phyloP scores from a whole-genome alignment of 1,140 invertebrate genomes.

The Bombyx mandarina region DNA sequence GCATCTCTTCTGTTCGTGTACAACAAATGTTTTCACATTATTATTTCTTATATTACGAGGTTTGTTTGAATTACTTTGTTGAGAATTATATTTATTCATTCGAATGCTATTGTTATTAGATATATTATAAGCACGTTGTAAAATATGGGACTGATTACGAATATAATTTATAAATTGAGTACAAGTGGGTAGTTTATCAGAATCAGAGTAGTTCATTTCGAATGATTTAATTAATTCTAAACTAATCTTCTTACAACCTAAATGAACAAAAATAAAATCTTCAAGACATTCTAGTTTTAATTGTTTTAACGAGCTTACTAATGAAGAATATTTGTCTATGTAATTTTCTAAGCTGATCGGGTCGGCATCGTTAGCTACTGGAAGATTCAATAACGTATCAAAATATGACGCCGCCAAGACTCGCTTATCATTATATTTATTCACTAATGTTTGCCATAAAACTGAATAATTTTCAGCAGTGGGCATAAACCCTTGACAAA shows the following conservation, averaged over 20 bases:
- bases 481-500: conserved; percentile 20
- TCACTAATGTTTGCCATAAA: conserved; percentile 13
- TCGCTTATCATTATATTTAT: conserved; percentile 17
- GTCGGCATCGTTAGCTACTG: not conserved
- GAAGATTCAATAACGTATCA: conserved; percentile 11
- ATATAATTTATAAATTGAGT: conserved; percentile 2
- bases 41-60: not conserved
- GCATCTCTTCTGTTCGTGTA: not conserved
- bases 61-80: not conserved
- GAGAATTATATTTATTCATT: not conserved
- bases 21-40: conserved; percentile 2
- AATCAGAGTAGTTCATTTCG: not conserved
- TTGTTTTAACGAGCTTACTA: not conserved
- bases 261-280: conserved; percentile 2
- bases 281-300: not conserved
- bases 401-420: conserved; percentile 12
- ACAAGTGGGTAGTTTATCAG: not conserved
- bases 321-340: not conserved
- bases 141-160: conserved; percentile 1
- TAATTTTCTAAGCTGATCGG: not conserved
- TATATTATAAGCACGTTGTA: conserved; percentile 1
- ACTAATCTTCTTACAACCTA: not conserved
- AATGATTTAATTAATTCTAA: conserved; percentile 2
- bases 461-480: conserved; percentile 15
- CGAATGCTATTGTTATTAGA: not conserved